phyloP scores from a whole-genome alignment of 2,113 vertebrate species.

The Nesoenas mayeri region DNA sequence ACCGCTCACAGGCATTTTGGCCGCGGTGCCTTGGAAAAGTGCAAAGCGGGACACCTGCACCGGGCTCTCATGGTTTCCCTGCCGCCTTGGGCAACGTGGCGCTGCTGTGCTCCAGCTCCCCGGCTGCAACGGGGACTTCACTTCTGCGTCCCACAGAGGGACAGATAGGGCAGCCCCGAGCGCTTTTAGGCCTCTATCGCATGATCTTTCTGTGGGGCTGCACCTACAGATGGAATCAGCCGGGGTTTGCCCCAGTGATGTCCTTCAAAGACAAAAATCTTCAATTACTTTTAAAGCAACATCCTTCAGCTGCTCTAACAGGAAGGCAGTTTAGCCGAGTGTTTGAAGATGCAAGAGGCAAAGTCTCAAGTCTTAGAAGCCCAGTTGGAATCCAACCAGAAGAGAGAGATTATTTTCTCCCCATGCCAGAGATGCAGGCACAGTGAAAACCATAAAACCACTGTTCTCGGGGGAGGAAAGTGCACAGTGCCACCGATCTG shows the following conservation, averaged over 20 bases:
- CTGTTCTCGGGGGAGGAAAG: not conserved
- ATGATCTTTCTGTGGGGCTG: not conserved
- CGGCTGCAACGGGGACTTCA: not conserved
- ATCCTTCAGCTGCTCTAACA: not conserved
- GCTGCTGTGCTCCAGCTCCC: not conserved
- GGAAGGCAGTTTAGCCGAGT: not conserved
- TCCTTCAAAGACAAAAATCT: not conserved
- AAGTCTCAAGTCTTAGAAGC: not conserved
- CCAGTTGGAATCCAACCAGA: slow-evolving; percentile 15
- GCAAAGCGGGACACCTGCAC: not conserved
- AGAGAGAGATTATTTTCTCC: not conserved
- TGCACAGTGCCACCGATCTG: not conserved
- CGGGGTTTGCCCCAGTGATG: not conserved
- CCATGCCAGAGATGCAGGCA: not conserved
- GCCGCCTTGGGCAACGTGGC: not conserved
- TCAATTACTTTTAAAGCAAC: not conserved
- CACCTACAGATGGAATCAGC: not conserved
- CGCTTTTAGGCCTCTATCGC: not conserved
- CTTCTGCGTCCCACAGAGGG: rapidly evolving
- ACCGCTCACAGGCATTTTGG: not conserved
- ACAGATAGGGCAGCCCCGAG: not conserved
- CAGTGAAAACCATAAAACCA: not conserved
- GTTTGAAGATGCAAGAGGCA: slow-evolving; percentile 16
- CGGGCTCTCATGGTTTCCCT: not conserved
- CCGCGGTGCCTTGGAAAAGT: rapidly evolving